Base-by-base conservation (phyloP, 2,797 vertebrate species). In the Xerus rutilus region DNA sequence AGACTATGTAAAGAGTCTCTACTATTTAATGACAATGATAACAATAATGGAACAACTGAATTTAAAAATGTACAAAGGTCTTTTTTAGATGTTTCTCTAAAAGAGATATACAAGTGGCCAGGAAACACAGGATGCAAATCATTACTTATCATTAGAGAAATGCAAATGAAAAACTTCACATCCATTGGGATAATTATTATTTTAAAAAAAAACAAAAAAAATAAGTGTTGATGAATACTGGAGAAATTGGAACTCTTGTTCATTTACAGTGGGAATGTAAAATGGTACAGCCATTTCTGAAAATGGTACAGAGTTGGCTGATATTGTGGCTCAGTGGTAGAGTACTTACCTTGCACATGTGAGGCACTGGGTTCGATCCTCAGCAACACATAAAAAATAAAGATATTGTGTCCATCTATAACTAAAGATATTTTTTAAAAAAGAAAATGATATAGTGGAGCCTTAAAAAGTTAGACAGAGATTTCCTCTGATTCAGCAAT, bases 1-100 rank as follows among this genome's bases (percentile, higher is more conserved):
- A 86, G 23, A 59, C 32, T 82, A 72, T 69, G 18, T 89, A 92
- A 96, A 92, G 47, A 59, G 70, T 62, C 73, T n/a, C 47, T 67
- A 82, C 18, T 86, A 72, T 17, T 77, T 52, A 82, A 86, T 62
- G 82, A 70, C 25, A 39, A 64, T 30, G 30, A 65, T 15, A 77
- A 30, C 7, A 11, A 64, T 13, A 81, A n/a, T 13, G 32, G 76
- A 94, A 83, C 10, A 73, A 85, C 35, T 57, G 18, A 89, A 35
- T 81, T 65, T 35, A 18, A 92, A 94, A 73, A 43, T 78, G 23
- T n/a, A 4, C 39, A 89, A 85, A 86, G 43, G 21, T 65, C 52
- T 89, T 65, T 30, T 74, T 74, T 69, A 77, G 62, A 43, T 9
- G 0, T 70, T 95, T 96, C 39, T 64, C 23, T 18, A 88, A 88